A percentile compares a stretch with the other conserved stretches of the same genome.
Evolutionary conservation across 2,113 vertebrate species (phyloP).

Genomic region (Azemiops feae): DNA sequence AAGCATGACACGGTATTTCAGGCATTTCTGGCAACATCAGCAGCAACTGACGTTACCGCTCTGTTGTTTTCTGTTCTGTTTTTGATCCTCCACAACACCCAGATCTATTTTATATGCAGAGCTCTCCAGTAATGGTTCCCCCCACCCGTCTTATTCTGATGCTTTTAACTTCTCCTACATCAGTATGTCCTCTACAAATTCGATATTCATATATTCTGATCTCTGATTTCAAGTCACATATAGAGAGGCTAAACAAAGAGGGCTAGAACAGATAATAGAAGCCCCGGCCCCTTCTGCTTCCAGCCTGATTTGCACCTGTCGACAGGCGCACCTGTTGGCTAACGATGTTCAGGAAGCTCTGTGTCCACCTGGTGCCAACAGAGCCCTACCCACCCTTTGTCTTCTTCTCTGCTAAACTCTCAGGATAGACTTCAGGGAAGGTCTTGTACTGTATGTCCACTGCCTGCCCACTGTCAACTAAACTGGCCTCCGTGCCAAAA

Average conservation of each 20-base stretch:
- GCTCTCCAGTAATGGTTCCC: neutral
- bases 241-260: neutral
- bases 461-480: neutral
- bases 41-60: neutral
- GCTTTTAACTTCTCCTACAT: neutral
- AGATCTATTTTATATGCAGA: neutral
- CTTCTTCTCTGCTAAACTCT: neutral
- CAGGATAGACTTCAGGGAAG: neutral
- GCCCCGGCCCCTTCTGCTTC: neutral
- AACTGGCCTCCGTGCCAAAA: neutral
- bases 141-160: neutral
- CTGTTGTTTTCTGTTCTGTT: neutral
- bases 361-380: neutral
- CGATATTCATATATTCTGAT: neutral
- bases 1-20: neutral
- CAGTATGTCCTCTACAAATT: neutral
- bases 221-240: neutral
- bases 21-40: too few species aligned
- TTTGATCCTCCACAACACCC: neutral
- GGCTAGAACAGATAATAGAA: neutral
- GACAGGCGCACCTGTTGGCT: neutral
- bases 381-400: neutral
- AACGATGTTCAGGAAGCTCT: neutral
- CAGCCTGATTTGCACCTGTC: neutral
- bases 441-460: neutral